Evolutionary conservation across 2,888 invertebrate genomes (phyloP).

Genomic region (Drosophila pseudotakahashii): DNA sequence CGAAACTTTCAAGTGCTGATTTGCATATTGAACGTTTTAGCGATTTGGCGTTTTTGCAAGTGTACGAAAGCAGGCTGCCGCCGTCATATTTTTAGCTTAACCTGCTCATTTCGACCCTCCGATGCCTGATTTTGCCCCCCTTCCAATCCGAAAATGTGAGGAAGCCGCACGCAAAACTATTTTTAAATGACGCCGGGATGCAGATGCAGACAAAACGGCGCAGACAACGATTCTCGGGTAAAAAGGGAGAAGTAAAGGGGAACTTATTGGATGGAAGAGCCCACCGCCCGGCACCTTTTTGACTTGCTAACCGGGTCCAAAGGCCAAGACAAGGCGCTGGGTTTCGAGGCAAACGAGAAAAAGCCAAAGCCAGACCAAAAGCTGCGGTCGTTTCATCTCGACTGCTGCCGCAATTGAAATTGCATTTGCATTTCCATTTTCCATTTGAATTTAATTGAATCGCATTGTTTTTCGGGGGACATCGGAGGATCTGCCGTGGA

Average conservation of each 20-base stretch:
- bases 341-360: not conserved
- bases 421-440: slow-evolving; percentile 55
- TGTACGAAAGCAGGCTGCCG: slow-evolving; percentile 26
- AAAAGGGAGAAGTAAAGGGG: not conserved
- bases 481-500: not conserved
- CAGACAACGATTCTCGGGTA: slow-evolving; percentile 27
- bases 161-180: slow-evolving; percentile 59
- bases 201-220: slow-evolving; percentile 68
- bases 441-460: slow-evolving; percentile 71
- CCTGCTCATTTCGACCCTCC: slow-evolving; percentile 15
- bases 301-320: not conserved
- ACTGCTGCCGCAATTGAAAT: slow-evolving; percentile 50
- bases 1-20: not conserved
- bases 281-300: slow-evolving; percentile 5
- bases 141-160: not conserved
- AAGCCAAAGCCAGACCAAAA: slow-evolving; percentile 22
- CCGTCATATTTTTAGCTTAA: slow-evolving; percentile 66
- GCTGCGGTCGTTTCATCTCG: slow-evolving; percentile 36
- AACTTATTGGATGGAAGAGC: not conserved
- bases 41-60: slow-evolving; percentile 7
- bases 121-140: not conserved
- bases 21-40: slow-evolving; percentile 4
- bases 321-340: not conserved
- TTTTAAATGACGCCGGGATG: slow-evolving; percentile 63
- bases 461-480: slow-evolving; percentile 55